Base-by-base conservation (phyloP, 2,113 vertebrate genomes). In the Gobiocypris rarus region DNA sequence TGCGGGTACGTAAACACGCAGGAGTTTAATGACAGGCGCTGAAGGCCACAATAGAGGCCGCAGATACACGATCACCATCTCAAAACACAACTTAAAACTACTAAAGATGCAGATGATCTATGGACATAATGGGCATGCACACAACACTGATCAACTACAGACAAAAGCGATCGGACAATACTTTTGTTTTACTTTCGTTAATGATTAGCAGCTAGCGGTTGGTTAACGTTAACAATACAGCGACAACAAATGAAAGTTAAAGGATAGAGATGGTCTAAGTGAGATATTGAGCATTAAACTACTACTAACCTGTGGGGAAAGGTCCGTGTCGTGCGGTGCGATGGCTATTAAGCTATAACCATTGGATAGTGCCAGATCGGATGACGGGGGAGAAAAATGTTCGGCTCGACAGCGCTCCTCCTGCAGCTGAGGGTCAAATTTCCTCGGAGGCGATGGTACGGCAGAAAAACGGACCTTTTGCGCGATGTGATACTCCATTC, bases 401-500 rank as follows among this genome's bases (percentile, higher is more conserved):
- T 69, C 48, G 61, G 70, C 84, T 83, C 76, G 69, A 82, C 48
- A 52, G 48, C 81, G 77, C 65, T 80, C 75, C 81, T 88, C 87
- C 69, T 81, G 75, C 48, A 56, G 59, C 77, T 75, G 67, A 45
- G 79, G 74, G 69, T 87, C 82, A 89, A 81, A 88, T 84, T 78
- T 87, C 85, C 73, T 85, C 52, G 54, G 81, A 63, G 52, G 65
- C 63, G 81, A 85, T 59, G 24, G 59, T 26, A 28, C 14, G 54
- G 69, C 73, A 81, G 63, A 75, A 82, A 85, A 52, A 43, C 75
- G 0, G 28, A 69, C 48, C 65, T 24, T 67, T 81, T n/a, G 78
- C 19, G 28, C 28, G 85, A 86, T 41, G 61, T 85, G 31, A 84
- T 63, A 84, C 92, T 93, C 94, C 93, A 94, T 94, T 87, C 89